These are phyloP conservation scores for Sturmia bella DNA, from an alignment of 2,888 invertebrate species.

Conservation along the genomic window DNA sequence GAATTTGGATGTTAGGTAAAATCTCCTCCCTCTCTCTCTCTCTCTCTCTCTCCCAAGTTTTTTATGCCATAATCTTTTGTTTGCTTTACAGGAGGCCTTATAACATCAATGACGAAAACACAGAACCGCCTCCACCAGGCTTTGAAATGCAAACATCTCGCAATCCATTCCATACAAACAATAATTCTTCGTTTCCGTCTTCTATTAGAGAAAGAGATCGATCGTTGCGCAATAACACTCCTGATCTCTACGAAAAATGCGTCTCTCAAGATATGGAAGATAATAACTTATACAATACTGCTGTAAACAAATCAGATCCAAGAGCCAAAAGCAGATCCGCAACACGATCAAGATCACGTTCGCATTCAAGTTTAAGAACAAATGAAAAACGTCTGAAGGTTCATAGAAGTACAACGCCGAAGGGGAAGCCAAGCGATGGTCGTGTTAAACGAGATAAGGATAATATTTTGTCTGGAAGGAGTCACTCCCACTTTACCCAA, in stretches of 20 bases:
- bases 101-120: conserved; percentile 65
- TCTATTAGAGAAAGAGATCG: conserved; percentile 53
- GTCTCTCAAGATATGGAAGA: conserved; percentile 69
- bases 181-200: conserved; percentile 20
- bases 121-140: conserved; percentile 77
- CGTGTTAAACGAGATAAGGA: conserved; percentile 55
- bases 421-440: conserved; percentile 58
- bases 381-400: conserved; percentile 65
- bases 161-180: conserved; percentile 64
- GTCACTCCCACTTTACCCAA: conserved; percentile 47
- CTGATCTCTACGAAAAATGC: conserved; percentile 70
- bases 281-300: conserved; percentile 59
- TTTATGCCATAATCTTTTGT: no score
- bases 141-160: conserved; percentile 74
- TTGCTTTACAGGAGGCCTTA: conserved; percentile 53
- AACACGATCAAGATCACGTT: conserved; percentile 58
- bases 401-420: conserved; percentile 67
- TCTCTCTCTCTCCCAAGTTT: no score
- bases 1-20: conserved; percentile 56
- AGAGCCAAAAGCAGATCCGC: conserved; percentile 47
- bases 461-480: conserved; percentile 21
- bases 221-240: conserved; percentile 57
- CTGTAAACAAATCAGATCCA: conserved; percentile 44
- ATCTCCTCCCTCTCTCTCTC: no score
- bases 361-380: conserved; percentile 46